phyloP scores from a whole-genome alignment of 2,888 invertebrate species.

The Autographa pulchrina region DNA sequence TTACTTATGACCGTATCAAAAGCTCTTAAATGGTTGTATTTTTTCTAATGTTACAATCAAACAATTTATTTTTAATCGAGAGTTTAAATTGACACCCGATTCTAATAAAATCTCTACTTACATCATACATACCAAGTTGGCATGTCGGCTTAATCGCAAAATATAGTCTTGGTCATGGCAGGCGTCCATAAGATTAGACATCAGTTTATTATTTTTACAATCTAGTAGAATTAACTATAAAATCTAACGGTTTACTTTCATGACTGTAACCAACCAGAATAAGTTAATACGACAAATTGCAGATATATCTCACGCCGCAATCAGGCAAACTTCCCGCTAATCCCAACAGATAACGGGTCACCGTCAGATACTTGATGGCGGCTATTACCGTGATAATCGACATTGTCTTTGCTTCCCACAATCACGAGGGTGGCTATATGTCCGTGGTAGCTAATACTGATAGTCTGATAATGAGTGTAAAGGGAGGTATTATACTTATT shows the following conservation, averaged over 20 bases:
- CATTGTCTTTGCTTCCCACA: conserved; percentile 88
- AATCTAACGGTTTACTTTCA: neutral
- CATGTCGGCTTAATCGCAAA: no score
- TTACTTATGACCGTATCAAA: conserved; percentile 47
- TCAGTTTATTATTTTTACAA: no score
- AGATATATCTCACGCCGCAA: conserved; percentile 56
- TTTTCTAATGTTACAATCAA: neutral
- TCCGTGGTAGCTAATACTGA: conserved; percentile 35
- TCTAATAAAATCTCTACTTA: no score
- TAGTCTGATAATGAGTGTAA: conserved; percentile 39
- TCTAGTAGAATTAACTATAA: no score
- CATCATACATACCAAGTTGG: no score
- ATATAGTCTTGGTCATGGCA: no score
- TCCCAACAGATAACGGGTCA: conserved; percentile 77
- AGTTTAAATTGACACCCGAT: neutral
- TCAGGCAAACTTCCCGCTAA: conserved; percentile 72
- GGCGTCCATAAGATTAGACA: no score
- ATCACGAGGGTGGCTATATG: conserved; percentile 65
- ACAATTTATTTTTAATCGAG: neutral
- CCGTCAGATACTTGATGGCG: conserved; percentile 73
- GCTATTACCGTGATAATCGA: conserved; percentile 86
- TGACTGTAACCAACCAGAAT: neutral
- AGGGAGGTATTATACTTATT: conserved; percentile 31
- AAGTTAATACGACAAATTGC: conserved; percentile 33
- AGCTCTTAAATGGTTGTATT: conserved; percentile 37